Evolutionary conservation across 2,888 invertebrate genomes (phyloP).

Genomic region (Mesorhabditis sp.): DNA sequence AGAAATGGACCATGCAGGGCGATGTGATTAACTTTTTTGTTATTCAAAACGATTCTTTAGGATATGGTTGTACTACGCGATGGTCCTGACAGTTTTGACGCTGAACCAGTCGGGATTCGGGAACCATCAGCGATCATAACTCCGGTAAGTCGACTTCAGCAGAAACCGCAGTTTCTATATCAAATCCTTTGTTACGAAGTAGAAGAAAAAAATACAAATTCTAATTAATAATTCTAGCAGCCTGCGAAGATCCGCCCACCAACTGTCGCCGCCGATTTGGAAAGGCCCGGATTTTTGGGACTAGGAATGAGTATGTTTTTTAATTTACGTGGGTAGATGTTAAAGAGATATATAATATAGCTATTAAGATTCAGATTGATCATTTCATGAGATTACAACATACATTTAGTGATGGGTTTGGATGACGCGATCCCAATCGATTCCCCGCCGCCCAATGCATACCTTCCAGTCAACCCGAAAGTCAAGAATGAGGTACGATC

Average conservation of each 20-base stretch:
- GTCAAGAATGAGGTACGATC: too few relatives aligned
- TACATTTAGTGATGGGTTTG: not conserved
- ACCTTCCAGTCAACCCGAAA: not conserved
- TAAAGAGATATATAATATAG: too few relatives aligned
- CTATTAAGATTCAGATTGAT: too few relatives aligned
- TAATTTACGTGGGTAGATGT: too few relatives aligned
- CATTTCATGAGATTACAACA: too few relatives aligned
- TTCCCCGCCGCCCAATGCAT: not conserved
- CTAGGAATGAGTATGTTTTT: not conserved
- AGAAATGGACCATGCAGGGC: not conserved
- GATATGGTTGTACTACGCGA: not conserved
- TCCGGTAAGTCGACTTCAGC: too few relatives aligned
- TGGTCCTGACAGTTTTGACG: not conserved
- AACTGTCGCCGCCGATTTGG: not conserved
- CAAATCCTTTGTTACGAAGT: too few relatives aligned
- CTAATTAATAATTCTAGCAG: not conserved
- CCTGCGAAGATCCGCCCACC: not conserved
- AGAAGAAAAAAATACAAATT: too few relatives aligned
- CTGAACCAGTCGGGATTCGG: not conserved
- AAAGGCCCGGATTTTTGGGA: not conserved
- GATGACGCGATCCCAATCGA: constrained; percentile 5
- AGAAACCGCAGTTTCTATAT: too few relatives aligned
- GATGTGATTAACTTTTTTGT: not conserved
- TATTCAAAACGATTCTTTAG: not conserved
- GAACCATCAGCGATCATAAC: too few relatives aligned